Conservation (phyloP, 2,113 vertebrate genomes). For the Pteronura brasiliensis region DNA sequence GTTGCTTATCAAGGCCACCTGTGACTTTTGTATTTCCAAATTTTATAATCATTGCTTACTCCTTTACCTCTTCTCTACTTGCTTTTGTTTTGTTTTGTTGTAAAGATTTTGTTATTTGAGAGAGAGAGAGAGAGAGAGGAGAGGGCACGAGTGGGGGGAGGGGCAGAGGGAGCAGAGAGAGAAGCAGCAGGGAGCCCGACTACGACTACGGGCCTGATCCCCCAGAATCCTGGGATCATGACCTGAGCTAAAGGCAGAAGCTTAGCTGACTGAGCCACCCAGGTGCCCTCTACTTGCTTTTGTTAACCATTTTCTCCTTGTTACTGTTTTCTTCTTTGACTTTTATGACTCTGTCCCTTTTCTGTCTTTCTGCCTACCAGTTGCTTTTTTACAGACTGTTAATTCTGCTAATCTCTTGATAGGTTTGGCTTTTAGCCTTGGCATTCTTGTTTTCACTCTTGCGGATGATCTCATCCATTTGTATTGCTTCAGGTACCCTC, state of each 20-base stretch:
- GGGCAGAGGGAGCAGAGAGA: not conserved
- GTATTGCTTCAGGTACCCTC: not conserved
- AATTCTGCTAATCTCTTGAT: not conserved
- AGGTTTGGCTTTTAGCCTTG: not conserved
- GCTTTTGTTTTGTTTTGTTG: not conserved
- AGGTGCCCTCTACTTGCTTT: not conserved
- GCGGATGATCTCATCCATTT: not conserved
- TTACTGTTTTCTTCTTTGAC: not conserved
- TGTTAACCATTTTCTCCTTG: slow-evolving; percentile 9
- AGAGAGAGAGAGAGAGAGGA: not conserved
- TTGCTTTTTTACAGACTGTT: not conserved
- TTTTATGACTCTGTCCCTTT: not conserved
- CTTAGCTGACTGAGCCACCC: not conserved
- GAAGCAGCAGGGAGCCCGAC: not conserved
- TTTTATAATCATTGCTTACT: not conserved
- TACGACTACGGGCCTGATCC: not conserved
- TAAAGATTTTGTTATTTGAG: not conserved
- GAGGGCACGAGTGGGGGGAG: not conserved
- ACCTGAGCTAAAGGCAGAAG: not conserved
- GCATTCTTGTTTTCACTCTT: not conserved
- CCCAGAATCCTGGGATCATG: not conserved
- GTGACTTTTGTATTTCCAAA: not conserved
- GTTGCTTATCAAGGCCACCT: not conserved
- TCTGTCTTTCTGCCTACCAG: not conserved
- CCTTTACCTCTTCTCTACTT: not conserved